Evolutionary conservation across 1,140 invertebrate genomes (phyloP).

Genomic region (Gonioctena quinquepunctata): DNA sequence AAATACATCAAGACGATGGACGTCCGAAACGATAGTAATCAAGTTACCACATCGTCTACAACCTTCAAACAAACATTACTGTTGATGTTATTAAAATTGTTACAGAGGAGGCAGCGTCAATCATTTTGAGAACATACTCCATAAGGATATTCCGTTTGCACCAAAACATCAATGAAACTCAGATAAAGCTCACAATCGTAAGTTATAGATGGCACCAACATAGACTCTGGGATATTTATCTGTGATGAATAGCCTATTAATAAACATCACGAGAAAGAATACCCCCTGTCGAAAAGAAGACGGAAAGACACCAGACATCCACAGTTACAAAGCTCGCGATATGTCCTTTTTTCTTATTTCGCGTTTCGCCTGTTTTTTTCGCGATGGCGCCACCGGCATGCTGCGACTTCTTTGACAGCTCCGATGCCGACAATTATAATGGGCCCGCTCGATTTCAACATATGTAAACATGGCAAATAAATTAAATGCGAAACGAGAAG

Average conservation of each 20-base stretch:
- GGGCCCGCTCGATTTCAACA: slow-evolving; percentile 19
- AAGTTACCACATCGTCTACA: too few species aligned
- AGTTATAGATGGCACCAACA: neutral
- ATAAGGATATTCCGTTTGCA: too few species aligned
- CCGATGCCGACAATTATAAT: slow-evolving; percentile 20
- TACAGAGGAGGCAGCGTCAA: too few species aligned
- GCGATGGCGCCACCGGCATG: slow-evolving; percentile 17
- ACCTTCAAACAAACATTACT: too few species aligned
- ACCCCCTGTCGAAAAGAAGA: slow-evolving; percentile 2
- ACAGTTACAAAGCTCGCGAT: neutral
- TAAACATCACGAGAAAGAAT: slow-evolving; percentile 12
- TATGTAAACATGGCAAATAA: slow-evolving; percentile 18
- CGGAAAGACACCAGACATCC: slow-evolving; percentile 13
- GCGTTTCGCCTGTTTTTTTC: slow-evolving; percentile 17
- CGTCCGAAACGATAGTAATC: too few species aligned
- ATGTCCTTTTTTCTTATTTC: slow-evolving; percentile 5
- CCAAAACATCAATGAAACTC: too few species aligned
- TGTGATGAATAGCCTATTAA: slow-evolving; percentile 14
- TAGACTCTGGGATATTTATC: slow-evolving; percentile 1
- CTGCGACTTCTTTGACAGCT: slow-evolving; percentile 15
- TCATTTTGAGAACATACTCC: too few species aligned
- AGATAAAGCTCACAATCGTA: neutral
- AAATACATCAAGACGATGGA: too few species aligned
- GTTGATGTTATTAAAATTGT: too few species aligned
- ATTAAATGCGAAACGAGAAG: slow-evolving; percentile 13